A percentile compares a stretch with the other conserved stretches of the same genome.
phyloP scores from a whole-genome alignment of 2,113 vertebrate species.

The Vanacampus margaritifer region DNA sequence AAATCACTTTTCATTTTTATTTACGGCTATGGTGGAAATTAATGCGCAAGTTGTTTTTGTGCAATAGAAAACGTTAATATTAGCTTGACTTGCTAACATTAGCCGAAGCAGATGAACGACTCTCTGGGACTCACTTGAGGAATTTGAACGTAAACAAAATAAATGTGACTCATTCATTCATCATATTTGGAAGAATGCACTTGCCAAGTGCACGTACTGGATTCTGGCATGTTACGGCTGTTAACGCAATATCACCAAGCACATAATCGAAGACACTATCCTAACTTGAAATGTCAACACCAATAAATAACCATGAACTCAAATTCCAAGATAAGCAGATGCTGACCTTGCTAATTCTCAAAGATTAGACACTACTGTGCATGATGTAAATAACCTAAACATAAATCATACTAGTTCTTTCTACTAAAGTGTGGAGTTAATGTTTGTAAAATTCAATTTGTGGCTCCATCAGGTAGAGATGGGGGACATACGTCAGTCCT shows the following conservation, averaged over 20 bases:
- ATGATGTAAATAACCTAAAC: background rate
- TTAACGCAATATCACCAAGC: background rate
- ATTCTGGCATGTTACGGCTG: background rate
- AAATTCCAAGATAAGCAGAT: background rate
- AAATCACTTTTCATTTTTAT: accelerated
- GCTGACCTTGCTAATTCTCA: background rate
- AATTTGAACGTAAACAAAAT: background rate
- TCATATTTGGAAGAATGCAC: background rate
- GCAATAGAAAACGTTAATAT: background rate
- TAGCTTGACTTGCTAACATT: constrained; percentile 21
- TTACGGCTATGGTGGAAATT: background rate
- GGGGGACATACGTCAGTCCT: constrained; percentile 91
- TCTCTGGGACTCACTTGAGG: background rate
- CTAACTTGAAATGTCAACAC: background rate
- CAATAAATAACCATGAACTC: background rate
- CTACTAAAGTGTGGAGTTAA: too few relatives aligned
- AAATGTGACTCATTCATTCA: too few relatives aligned
- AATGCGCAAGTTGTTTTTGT: background rate
- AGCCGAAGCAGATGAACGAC: constrained; percentile 25
- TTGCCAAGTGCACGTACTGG: background rate
- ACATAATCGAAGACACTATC: background rate
- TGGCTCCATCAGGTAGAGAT: constrained; percentile 63
- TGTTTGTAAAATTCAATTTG: background rate
- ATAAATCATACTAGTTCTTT: background rate
- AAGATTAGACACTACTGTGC: background rate